A percentile compares a stretch with the other conserved stretches of the same genome.
These are phyloP conservation scores for Antennarius maculatus DNA, from an alignment of 2,797 vertebrate genomes.

Conservation along the genomic window DNA sequence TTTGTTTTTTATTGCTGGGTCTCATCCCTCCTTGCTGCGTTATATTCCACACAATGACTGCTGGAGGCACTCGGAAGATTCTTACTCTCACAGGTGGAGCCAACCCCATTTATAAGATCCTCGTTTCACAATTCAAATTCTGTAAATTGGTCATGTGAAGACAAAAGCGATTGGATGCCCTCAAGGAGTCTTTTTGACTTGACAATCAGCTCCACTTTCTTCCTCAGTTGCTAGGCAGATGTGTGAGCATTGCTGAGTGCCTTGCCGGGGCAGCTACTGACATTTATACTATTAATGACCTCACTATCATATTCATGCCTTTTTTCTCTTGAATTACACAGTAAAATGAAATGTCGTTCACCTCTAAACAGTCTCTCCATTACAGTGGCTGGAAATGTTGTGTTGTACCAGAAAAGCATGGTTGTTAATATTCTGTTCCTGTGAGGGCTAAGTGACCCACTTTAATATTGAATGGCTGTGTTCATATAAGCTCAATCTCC, in stretches of 20 bases:
- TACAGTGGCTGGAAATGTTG: background rate
- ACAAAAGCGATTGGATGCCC: slow-evolving; percentile 33
- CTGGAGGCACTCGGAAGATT: slow-evolving; percentile 33
- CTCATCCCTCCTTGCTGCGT: slow-evolving; percentile 18
- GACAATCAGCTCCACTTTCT: slow-evolving; percentile 7
- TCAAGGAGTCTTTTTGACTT: slow-evolving; percentile 26
- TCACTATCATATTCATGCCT: slow-evolving; percentile 6
- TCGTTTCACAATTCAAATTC: slow-evolving; percentile 35
- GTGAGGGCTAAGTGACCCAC: slow-evolving; percentile 21
- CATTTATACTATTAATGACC: slow-evolving; percentile 23
- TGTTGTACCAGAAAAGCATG: slow-evolving; percentile 10
- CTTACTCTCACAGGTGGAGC: slow-evolving; percentile 35
- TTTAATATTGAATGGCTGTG: slow-evolving; percentile 45
- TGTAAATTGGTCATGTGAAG: slow-evolving; percentile 31
- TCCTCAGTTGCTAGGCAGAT: slow-evolving; percentile 46
- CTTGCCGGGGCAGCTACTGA: slow-evolving; percentile 6
- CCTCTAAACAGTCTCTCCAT: background rate
- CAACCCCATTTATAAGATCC: slow-evolving; percentile 1
- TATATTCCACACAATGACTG: slow-evolving; percentile 14
- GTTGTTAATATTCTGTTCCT: slow-evolving; percentile 26
- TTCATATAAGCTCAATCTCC: slow-evolving; percentile 49
- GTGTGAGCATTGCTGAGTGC: slow-evolving; percentile 10
- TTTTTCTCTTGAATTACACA: slow-evolving; percentile 4
- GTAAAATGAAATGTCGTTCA: background rate
- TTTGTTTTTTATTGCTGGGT: slow-evolving; percentile 21